Evolutionary conservation across 2,888 invertebrate genomes (phyloP), one percentile per base, ranked within the genome.

Genomic region (Andrena dorsata): DNA sequence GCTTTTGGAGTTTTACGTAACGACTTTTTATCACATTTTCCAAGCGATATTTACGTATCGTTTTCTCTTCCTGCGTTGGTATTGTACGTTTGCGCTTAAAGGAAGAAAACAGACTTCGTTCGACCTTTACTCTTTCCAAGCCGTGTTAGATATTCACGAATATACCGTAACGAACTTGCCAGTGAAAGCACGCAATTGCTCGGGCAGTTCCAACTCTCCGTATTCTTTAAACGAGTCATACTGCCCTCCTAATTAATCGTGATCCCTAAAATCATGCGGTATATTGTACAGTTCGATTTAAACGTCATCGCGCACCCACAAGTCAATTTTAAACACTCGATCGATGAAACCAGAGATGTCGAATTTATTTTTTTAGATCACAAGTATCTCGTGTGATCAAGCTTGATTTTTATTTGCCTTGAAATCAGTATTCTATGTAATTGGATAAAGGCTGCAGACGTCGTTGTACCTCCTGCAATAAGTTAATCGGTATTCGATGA

Each of bases 191-290:
- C 61, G 53, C 32, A 69, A 58, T 32, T 13, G 49, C 53, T 75
- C 35, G 30, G 64, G 71, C 76, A 56, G 66, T 82, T 81, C 70
- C 64, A 72, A 72, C n/a, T 61, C 49, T 26, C 30, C 23, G 32
- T 56, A 51, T 41, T 63, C n/a, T 64, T 75, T 58, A 35, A 32
- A 49, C 68, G 61, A 78, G 41, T 83, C 63, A 61, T 84, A 87
- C 86, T 89, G 83, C 86, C 88, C 85, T 65, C 16, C 47, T 26
- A 74, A 83, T 70, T 66, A 73, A 60, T 63, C 53, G 71, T 26
- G 26, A 47, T 23, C 7, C 2, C 16, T 16, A 13, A 51, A n/a
- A 68, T 69, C 53, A 58, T 63, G 51, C 28, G 32, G 63, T 64
- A 68, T 32, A 53, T 49, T 76, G 66, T 74, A 58, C 74, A 83